Conservation (phyloP, 2,113 vertebrate genomes). For the Zeus faber region DNA sequence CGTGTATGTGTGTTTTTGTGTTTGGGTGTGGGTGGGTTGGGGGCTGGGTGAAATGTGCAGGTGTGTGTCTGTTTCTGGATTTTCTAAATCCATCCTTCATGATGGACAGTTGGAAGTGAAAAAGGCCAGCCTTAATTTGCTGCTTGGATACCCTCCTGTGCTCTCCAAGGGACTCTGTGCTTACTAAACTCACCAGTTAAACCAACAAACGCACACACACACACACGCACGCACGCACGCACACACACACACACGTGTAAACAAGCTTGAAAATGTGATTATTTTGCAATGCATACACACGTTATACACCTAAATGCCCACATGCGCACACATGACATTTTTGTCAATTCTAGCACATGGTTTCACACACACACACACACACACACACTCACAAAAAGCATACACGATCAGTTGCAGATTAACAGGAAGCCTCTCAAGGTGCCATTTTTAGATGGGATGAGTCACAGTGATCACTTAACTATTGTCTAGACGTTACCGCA, state of each 20-base stretch:
- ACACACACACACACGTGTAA: not conserved
- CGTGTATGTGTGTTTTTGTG: slow-evolving; percentile 13
- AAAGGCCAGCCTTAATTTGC: slow-evolving; percentile 65
- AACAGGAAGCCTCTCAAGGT: slow-evolving; percentile 26
- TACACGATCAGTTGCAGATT: too few relatives aligned
- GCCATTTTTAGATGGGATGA: slow-evolving; percentile 34
- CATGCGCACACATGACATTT: too few relatives aligned
- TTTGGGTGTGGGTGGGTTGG: slow-evolving; percentile 5
- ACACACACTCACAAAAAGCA: too few relatives aligned
- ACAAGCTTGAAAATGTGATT: too few relatives aligned
- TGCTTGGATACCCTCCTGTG: slow-evolving; percentile 60
- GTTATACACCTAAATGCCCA: too few relatives aligned
- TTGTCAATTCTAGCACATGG: too few relatives aligned
- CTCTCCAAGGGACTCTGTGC: slow-evolving; percentile 51
- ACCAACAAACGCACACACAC: slow-evolving; percentile 26
- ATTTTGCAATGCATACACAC: too few relatives aligned
- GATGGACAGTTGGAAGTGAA: slow-evolving; percentile 68
- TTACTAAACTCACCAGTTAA: slow-evolving; percentile 43
- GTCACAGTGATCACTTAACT: slow-evolving; percentile 30
- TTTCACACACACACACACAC: not conserved
- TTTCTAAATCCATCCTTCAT: slow-evolving; percentile 48
- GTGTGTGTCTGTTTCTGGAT: slow-evolving; percentile 34
- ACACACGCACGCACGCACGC: slow-evolving; percentile 7
- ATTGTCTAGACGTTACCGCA: slow-evolving; percentile 32
- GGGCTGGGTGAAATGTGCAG: slow-evolving; percentile 16